phyloP scores from a whole-genome alignment of 2,888 invertebrate species.

The Phlogophora meticulosa region DNA sequence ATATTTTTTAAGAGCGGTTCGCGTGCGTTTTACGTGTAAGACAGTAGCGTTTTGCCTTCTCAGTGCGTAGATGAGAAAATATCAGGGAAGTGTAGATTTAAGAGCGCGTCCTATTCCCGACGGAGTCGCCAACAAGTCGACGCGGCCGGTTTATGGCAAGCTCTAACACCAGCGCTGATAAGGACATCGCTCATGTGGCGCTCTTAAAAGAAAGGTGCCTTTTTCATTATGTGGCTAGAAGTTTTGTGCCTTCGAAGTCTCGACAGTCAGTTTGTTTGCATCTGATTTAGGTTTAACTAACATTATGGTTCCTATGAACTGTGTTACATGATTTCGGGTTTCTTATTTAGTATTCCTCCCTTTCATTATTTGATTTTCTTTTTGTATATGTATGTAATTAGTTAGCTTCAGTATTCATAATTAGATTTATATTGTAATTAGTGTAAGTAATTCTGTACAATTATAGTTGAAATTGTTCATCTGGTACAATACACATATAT shows the following conservation, averaged over 20 bases:
- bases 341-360: no score
- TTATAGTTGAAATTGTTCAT: no score
- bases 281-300: not conserved
- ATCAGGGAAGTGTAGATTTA: constrained; percentile 52
- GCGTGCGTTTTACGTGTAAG: not conserved
- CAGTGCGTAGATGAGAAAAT: constrained; percentile 55
- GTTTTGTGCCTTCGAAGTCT: not conserved
- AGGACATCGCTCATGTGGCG: constrained; percentile 41
- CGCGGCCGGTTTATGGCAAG: constrained; percentile 52
- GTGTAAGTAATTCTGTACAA: no score
- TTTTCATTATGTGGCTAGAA: not conserved
- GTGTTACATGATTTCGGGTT: no score
- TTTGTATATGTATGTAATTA: no score
- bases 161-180: constrained; percentile 48
- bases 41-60: not conserved
- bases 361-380: no score
- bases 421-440: no score
- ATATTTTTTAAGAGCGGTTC: not conserved
- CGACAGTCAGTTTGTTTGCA: not conserved
- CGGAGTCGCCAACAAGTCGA: constrained; percentile 56
- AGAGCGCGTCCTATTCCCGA: constrained; percentile 47
- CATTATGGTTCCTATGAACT: no score
- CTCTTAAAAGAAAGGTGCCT: not conserved
- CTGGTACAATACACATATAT: no score
- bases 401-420: no score